Evolutionary conservation across 2,888 invertebrate genomes (phyloP).

Genomic region (Macrosoma leucophasiata): DNA sequence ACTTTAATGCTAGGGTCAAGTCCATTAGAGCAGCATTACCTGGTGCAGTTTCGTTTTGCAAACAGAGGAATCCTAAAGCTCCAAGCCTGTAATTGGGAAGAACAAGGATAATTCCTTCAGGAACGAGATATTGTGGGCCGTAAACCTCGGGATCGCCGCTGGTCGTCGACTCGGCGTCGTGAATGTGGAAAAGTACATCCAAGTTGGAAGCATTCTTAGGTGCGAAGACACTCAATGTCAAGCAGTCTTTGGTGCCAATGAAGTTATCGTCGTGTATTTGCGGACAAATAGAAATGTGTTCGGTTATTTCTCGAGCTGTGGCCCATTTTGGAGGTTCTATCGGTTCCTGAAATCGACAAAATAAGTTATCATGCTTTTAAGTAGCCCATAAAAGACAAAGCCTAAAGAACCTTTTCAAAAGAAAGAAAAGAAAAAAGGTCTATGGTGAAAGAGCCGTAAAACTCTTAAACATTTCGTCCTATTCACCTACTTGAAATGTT

Average conservation of each 20-base stretch:
- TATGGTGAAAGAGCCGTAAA: too few species aligned
- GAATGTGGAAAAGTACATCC: slow-evolving; percentile 54
- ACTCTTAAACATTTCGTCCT: too few species aligned
- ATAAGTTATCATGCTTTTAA: slow-evolving; percentile 1
- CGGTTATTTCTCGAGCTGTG: slow-evolving; percentile 26
- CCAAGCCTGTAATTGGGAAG: slow-evolving; percentile 60
- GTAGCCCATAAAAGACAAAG: too few species aligned
- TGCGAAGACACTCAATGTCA: slow-evolving; percentile 57
- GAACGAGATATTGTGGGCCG: slow-evolving; percentile 50
- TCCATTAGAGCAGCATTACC: slow-evolving; percentile 63
- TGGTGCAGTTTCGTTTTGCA: slow-evolving; percentile 44
- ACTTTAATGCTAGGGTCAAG: slow-evolving; percentile 48
- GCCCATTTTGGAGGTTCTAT: slow-evolving; percentile 29
- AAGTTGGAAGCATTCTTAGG: slow-evolving; percentile 31
- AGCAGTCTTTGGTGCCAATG: slow-evolving; percentile 43
- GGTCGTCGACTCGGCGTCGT: slow-evolving; percentile 51
- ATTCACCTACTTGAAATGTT: too few species aligned
- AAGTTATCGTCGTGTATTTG: slow-evolving; percentile 34
- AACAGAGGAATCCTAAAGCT: slow-evolving; percentile 56
- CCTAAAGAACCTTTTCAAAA: too few species aligned
- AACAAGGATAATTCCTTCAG: slow-evolving; percentile 44
- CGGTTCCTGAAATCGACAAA: slow-evolving; percentile 39
- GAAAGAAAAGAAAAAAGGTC: too few species aligned
- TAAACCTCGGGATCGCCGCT: slow-evolving; percentile 50
- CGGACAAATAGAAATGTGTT: slow-evolving; percentile 44